Percentiles rank a stretch among this genome's conserved stretches.
Evolutionary conservation across 2,797 vertebrate genomes (phyloP).

Genomic region (Bufotes viridis): DNA sequence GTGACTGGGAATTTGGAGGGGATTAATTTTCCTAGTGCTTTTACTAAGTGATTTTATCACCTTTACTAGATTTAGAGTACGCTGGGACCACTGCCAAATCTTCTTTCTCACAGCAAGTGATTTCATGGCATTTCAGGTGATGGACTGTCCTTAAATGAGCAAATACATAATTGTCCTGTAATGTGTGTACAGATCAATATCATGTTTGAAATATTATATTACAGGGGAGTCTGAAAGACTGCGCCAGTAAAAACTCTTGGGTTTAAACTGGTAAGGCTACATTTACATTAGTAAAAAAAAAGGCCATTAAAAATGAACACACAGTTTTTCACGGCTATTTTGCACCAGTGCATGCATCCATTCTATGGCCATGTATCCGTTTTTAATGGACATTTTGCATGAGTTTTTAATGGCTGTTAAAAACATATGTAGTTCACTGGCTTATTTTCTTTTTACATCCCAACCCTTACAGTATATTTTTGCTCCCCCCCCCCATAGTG

Average conservation of each 20-base stretch:
- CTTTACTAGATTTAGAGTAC: slow-evolving; percentile 22
- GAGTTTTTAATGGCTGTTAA: too few relatives aligned
- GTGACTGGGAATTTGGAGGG: slow-evolving; percentile 21
- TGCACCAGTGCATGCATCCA: too few relatives aligned
- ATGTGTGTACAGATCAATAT: slow-evolving; percentile 23
- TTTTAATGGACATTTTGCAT: too few relatives aligned
- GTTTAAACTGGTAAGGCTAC: not conserved
- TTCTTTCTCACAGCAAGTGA: slow-evolving; percentile 16
- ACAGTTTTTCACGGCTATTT: too few relatives aligned
- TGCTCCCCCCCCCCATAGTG: too few relatives aligned
- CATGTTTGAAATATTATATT: not conserved
- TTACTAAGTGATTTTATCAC: slow-evolving; percentile 51
- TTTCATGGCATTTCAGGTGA: slow-evolving; percentile 15
- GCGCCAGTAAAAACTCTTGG: not conserved
- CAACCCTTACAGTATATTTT: too few relatives aligned
- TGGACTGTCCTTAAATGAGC: not conserved
- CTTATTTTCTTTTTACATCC: too few relatives aligned
- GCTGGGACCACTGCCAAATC: slow-evolving; percentile 40
- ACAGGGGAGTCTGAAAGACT: not conserved
- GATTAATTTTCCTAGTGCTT: slow-evolving; percentile 29
- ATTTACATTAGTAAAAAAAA: too few relatives aligned
- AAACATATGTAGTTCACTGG: too few relatives aligned
- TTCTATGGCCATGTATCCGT: too few relatives aligned
- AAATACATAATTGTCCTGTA: slow-evolving; percentile 16
- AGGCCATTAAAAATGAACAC: too few relatives aligned